A percentile compares a stretch with the other conserved stretches of the same genome.
Conservation (phyloP, 2,888 invertebrate species). For the Galerucella nymphaeae region DNA sequence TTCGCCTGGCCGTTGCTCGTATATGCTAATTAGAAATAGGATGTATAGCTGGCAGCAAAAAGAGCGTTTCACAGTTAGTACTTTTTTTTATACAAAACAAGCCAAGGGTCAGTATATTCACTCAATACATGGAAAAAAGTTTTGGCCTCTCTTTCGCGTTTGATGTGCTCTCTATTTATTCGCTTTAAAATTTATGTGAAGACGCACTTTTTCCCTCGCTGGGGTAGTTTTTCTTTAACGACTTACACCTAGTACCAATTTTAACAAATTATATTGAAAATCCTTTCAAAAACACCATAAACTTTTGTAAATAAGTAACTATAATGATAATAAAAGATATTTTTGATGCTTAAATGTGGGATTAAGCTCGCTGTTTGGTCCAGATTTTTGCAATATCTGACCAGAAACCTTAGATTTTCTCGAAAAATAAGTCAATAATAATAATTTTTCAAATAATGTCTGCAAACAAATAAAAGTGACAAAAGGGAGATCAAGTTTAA, state of each 20-base stretch:
- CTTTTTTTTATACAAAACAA: slow-evolving; percentile 64
- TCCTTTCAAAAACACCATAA: not conserved
- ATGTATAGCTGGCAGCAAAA: slow-evolving; percentile 63
- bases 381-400: too few relatives aligned
- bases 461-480: too few relatives aligned
- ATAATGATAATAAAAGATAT: too few relatives aligned
- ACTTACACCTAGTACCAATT: not conserved
- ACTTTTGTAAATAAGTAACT: too few relatives aligned
- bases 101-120: slow-evolving; percentile 64
- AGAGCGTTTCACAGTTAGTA: slow-evolving; percentile 62
- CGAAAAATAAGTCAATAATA: too few relatives aligned
- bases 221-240: slow-evolving; percentile 24
- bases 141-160: slow-evolving; percentile 60
- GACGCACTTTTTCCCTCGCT: slow-evolving; percentile 38
- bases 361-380: too few relatives aligned
- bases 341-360: too few relatives aligned
- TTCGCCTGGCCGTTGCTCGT: slow-evolving; percentile 59
- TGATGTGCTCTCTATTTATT: slow-evolving; percentile 53
- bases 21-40: slow-evolving; percentile 65
- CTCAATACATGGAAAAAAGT: slow-evolving; percentile 61
- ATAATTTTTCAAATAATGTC: too few relatives aligned
- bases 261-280: not conserved
- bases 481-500: too few relatives aligned
- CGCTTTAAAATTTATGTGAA: slow-evolving; percentile 47
- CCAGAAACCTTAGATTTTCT: too few relatives aligned